These are phyloP conservation scores for Coptodon rendalli DNA, from an alignment of 2,113 vertebrate genomes.

Conservation along the genomic window DNA sequence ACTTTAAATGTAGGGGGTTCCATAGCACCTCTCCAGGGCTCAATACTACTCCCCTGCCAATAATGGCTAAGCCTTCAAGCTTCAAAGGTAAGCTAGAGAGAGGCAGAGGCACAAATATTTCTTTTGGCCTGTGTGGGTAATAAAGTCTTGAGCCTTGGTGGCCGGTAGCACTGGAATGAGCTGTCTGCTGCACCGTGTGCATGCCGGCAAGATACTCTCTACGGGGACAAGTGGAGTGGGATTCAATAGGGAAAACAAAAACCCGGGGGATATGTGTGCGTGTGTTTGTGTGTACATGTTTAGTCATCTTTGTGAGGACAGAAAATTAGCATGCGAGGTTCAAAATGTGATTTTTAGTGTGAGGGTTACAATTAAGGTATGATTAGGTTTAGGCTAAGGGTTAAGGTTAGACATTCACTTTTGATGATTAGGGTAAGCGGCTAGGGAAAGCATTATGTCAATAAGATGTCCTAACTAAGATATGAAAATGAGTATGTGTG, in stretches of 20 bases:
- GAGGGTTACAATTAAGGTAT: neutral
- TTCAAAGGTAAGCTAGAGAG: constrained; percentile 53
- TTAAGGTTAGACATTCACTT: neutral
- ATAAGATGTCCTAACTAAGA: neutral
- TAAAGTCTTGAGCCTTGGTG: constrained; percentile 44
- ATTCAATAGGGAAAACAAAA: constrained; percentile 32
- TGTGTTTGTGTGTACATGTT: neutral
- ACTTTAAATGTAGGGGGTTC: constrained; percentile 78
- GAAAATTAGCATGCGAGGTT: neutral
- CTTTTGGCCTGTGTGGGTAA: constrained; percentile 39
- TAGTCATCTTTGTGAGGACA: neutral
- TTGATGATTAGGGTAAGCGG: neutral
- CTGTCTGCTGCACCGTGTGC: neutral
- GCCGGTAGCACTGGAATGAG: neutral
- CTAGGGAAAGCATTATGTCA: neutral
- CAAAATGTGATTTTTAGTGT: neutral
- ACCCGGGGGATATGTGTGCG: fast-evolving
- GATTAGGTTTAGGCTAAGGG: neutral
- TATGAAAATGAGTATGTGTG: neutral
- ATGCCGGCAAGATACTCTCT: constrained; percentile 4
- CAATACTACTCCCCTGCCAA: constrained; percentile 74
- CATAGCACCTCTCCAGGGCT: constrained; percentile 73
- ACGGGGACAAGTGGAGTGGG: neutral
- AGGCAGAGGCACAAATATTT: neutral
- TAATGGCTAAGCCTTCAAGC: constrained; percentile 67